Percentiles rank a stretch among this genome's conserved stretches.
These are phyloP conservation scores for Oscheius onirici DNA, from an alignment of 2,888 invertebrate species.

Conservation along the genomic window DNA sequence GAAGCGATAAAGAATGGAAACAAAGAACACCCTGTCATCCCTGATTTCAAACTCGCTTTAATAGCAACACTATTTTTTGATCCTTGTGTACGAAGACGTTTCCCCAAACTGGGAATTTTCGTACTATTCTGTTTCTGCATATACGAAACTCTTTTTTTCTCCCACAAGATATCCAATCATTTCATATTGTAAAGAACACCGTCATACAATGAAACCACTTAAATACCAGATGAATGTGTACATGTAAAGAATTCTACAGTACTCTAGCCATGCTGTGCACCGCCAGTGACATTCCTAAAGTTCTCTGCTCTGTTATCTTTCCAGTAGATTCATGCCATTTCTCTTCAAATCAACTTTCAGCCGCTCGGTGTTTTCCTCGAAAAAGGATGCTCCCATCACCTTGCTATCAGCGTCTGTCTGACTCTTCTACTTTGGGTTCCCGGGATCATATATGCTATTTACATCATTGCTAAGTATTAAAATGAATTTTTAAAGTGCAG, in stretches of 20 bases:
- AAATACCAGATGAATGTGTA: no score
- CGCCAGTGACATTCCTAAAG: slow-evolving; percentile 53
- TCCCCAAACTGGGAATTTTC: no score
- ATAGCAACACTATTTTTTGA: no score
- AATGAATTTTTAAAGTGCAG: no score
- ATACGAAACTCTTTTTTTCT: no score
- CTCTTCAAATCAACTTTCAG: slow-evolving; percentile 31
- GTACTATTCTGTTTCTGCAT: no score
- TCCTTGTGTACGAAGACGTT: no score
- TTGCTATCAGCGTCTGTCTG: slow-evolving; percentile 56
- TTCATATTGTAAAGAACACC: background rate
- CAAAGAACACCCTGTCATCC: no score
- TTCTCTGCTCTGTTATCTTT: slow-evolving; percentile 51
- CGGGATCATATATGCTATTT: slow-evolving; percentile 55
- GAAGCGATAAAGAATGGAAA: background rate
- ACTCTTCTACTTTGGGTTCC: slow-evolving; percentile 60
- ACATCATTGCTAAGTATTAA: slow-evolving; percentile 54
- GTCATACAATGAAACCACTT: background rate
- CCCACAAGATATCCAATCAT: background rate
- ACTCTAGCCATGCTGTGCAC: slow-evolving; percentile 54
- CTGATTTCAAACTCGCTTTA: no score
- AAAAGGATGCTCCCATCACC: slow-evolving; percentile 55
- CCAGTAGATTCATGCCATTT: slow-evolving; percentile 36
- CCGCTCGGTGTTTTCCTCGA: slow-evolving; percentile 59
- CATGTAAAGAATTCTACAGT: no score